phyloP scores from a whole-genome alignment of 2,888 invertebrate species.

The Dolichopus griseipennis region DNA sequence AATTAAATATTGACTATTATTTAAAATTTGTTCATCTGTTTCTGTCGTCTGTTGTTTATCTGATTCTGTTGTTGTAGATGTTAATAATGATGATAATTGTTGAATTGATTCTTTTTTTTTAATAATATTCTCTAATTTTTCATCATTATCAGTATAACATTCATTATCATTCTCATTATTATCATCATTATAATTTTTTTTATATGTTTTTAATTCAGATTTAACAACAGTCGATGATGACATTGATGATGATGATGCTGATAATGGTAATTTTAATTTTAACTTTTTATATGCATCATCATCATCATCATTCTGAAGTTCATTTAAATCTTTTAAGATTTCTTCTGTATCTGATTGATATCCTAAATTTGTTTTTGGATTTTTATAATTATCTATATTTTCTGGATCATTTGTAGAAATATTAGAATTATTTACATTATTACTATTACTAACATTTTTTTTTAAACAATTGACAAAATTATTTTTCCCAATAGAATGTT shows the following conservation, averaged over 20 bases:
- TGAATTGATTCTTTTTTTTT: background rate
- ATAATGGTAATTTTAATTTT: background rate
- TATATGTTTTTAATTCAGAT: conserved; percentile 2
- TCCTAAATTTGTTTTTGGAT: background rate
- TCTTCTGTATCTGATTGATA: too few species aligned
- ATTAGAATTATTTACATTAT: background rate
- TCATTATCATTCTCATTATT: too few species aligned
- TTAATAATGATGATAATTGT: conserved; percentile 19
- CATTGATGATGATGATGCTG: background rate
- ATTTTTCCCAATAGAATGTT: background rate
- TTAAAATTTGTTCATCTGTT: conserved; percentile 21
- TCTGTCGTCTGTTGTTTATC: conserved; percentile 18
- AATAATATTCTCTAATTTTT: conserved; percentile 15
- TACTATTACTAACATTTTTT: background rate
- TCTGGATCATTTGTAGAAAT: background rate
- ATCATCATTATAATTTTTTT: background rate
- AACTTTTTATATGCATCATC: conserved; percentile 27
- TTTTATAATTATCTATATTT: conserved; percentile 4
- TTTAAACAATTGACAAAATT: background rate
- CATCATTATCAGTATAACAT: conserved; percentile 7
- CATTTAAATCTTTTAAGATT: background rate
- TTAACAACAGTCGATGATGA: conserved; percentile 20
- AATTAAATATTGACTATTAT: conserved; percentile 46
- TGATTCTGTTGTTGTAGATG: conserved; percentile 25
- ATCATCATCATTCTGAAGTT: background rate